phyloP scores from a whole-genome alignment of 2,113 vertebrate species.

The Vicugna pacos region DNA sequence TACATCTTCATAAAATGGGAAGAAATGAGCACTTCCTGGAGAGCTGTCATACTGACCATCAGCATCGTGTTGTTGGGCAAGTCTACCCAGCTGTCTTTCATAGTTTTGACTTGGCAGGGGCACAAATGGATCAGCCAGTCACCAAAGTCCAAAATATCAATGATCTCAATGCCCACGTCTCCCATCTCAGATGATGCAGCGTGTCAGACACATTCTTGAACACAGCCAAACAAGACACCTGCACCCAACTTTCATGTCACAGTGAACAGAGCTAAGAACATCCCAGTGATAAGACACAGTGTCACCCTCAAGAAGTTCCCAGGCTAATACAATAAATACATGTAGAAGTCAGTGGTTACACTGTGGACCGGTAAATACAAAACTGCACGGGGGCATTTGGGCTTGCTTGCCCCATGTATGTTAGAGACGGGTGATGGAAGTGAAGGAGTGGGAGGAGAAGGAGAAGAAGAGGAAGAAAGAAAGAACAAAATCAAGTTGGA shows the following conservation, averaged over 20 bases:
- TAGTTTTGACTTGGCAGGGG: background rate
- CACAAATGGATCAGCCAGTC: background rate
- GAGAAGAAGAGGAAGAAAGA: background rate
- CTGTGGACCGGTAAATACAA: background rate
- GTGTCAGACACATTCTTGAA: background rate
- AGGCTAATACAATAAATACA: background rate
- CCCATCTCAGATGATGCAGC: background rate
- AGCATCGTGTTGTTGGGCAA: background rate
- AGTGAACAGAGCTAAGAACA: background rate
- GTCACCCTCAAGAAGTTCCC: background rate
- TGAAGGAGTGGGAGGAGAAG: background rate
- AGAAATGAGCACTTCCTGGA: background rate
- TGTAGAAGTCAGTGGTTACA: background rate
- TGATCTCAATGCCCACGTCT: background rate
- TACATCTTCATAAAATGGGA: background rate
- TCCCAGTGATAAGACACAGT: background rate
- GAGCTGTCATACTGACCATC: background rate
- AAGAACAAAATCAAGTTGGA: background rate
- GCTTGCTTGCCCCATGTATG: background rate
- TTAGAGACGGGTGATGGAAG: background rate
- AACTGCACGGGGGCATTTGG: background rate
- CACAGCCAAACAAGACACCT: background rate
- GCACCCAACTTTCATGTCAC: background rate
- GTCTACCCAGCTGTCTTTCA: background rate
- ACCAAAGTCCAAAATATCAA: background rate